Conservation (phyloP, 2,888 invertebrate species). For the Omphaloscelis lunosa region DNA sequence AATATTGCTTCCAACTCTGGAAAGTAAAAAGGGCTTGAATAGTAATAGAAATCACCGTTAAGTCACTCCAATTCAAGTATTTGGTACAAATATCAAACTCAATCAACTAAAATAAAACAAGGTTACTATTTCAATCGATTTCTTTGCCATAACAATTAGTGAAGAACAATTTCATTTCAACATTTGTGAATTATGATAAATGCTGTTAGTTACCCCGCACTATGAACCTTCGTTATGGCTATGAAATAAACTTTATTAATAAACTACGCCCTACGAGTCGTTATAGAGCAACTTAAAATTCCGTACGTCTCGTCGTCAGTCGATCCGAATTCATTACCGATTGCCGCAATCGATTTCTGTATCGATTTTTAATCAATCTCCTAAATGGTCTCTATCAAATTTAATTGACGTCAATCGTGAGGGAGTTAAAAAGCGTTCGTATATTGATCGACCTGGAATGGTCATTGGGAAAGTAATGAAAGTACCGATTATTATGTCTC, state of each 20-base stretch:
- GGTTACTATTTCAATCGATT: slow-evolving; percentile 55
- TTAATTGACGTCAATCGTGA: slow-evolving; percentile 86
- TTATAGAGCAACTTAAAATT: slow-evolving; percentile 77
- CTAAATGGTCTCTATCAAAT: slow-evolving; percentile 84
- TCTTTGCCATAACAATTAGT: slow-evolving; percentile 62
- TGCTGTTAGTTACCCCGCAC: slow-evolving; percentile 65
- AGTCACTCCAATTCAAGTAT: slow-evolving; percentile 28
- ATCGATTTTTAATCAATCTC: slow-evolving; percentile 87
- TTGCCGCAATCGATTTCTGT: slow-evolving; percentile 76
- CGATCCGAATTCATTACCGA: slow-evolving; percentile 75
- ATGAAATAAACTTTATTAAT: slow-evolving; percentile 72
- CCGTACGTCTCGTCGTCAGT: slow-evolving; percentile 67
- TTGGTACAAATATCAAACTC: slow-evolving; percentile 31
- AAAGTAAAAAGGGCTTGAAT: slow-evolving; percentile 46
- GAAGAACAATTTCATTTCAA: slow-evolving; percentile 43
- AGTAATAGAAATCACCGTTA: slow-evolving; percentile 46
- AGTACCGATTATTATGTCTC: slow-evolving; percentile 66
- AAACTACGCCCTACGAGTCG: slow-evolving; percentile 67
- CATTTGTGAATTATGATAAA: slow-evolving; percentile 71
- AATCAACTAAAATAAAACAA: slow-evolving; percentile 48
- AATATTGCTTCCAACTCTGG: slow-evolving; percentile 31
- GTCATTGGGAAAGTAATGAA: slow-evolving; percentile 70
- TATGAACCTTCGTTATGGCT: slow-evolving; percentile 68
- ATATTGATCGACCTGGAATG: slow-evolving; percentile 69
- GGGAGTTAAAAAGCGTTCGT: slow-evolving; percentile 76